Evolutionary conservation across 2,888 invertebrate genomes (phyloP), one percentile per base, ranked within the genome.

Genomic region (Julus scanicus): DNA sequence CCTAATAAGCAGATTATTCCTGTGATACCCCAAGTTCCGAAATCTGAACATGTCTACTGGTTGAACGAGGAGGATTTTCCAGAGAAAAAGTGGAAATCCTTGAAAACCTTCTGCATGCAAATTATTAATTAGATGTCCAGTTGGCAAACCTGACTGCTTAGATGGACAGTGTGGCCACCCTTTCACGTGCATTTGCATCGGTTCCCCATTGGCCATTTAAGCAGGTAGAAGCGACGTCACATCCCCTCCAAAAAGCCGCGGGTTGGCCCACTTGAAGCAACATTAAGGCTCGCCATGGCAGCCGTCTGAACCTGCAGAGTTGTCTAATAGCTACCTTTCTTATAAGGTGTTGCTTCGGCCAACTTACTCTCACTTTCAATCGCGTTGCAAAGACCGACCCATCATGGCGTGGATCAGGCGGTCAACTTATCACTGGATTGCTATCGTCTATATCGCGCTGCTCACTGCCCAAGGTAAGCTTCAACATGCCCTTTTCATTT

Each of bases 341-440:
- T 71, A 71, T 71, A 71, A 71, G 71, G 71, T 71, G 71, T 71
- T 29, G 71, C 71, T 71, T 71, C 71, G 71, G 71, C 71, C 71
- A 71, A 71, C 71, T 71, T 71, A 71, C 71, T 71, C 71, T 71
- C 71, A 71, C 71, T 71, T 71, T 71, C 71, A 71, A 71, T 71
- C 29, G 20, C n/a, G 71, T 71, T 71, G 2, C 71, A 71, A 71
- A 71, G n/a, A 9, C 71, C 71, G 29, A 29, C 71, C 71, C 71
- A 71, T n/a, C 71, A 71, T 71, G 71, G 71, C 71, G 29, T 71
- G 71, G 71, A 71, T 71, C 71, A 29, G 71, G 29, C 71, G 71
- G 71, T 71, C 71, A 71, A 71, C 71, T 11, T 71, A 71, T 71
- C 71, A 71, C 9, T 71, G 71, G 71, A 71, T 71, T 29, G 71